Evolutionary conservation across 2,113 vertebrate species (phyloP).

Genomic region (Illadopsis cleaveri): DNA sequence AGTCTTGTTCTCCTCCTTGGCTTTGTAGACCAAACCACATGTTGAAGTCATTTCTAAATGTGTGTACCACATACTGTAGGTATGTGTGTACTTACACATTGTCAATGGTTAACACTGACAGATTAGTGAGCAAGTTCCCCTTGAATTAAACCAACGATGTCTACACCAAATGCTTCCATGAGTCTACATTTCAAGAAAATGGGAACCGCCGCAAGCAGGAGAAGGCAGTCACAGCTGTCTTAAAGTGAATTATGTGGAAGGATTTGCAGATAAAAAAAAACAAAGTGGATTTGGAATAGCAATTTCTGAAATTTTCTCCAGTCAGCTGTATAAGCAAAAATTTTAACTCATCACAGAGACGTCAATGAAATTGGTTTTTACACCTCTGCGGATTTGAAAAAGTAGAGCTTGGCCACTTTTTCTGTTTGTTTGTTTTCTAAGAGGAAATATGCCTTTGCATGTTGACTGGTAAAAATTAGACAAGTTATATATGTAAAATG

Average conservation of each 20-base stretch:
- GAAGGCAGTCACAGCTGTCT: slow-evolving; percentile 13
- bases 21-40: not conserved
- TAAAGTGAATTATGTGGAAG: slow-evolving; percentile 11
- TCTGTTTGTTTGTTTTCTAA: not conserved
- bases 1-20: not conserved
- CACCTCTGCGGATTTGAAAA: not conserved
- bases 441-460: not conserved
- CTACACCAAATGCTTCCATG: slow-evolving; percentile 38
- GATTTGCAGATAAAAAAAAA: not conserved
- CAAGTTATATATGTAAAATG: not conserved
- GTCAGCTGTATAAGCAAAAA: not conserved
- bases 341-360: not conserved
- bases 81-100: not conserved
- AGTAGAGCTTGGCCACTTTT: not conserved
- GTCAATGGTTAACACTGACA: not conserved
- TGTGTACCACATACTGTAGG: not conserved
- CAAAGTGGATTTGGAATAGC: not conserved
- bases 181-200: slow-evolving; percentile 23
- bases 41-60: not conserved
- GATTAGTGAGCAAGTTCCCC: not conserved
- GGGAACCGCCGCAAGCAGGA: slow-evolving; percentile 43
- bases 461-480: not conserved
- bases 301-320: not conserved
- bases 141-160: not conserved
- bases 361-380: not conserved